A percentile compares a stretch with the other conserved stretches of the same genome.
phyloP scores from a whole-genome alignment of 2,888 invertebrate genomes.

The Eristalis tenax region DNA sequence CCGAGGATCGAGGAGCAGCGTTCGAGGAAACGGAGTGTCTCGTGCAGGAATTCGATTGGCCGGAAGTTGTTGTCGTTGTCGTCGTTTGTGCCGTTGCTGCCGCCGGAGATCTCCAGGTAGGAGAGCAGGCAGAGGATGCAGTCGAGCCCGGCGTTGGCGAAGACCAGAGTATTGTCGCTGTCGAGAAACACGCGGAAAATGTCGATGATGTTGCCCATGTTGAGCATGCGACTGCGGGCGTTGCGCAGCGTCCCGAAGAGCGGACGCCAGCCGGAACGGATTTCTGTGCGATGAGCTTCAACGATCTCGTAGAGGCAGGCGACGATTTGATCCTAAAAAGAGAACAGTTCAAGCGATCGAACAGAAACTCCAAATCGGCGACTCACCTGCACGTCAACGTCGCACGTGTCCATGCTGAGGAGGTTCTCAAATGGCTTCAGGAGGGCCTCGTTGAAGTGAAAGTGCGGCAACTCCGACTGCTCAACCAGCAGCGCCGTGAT shows the following conservation, averaged over 20 bases:
- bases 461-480: conserved; percentile 94
- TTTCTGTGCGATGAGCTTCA: conserved; percentile 95
- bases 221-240: conserved; percentile 86
- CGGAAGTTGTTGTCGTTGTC: conserved; percentile 83
- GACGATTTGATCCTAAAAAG: conserved; percentile 91
- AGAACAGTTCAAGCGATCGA: too few species aligned
- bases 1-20: conserved; percentile 93
- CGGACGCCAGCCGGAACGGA: conserved; percentile 97
- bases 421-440: conserved; percentile 97
- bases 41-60: conserved; percentile 82
- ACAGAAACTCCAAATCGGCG: not conserved
- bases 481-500: conserved; percentile 93
- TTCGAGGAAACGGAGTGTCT: conserved; percentile 92
- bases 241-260: conserved; percentile 96
- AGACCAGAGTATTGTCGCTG: conserved; percentile 95
- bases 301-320: conserved; percentile 98
- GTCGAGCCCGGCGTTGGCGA: conserved; percentile 96
- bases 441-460: conserved; percentile 97
- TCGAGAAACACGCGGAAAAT: conserved; percentile 96
- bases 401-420: conserved; percentile 95
- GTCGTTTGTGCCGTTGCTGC: conserved; percentile 83
- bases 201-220: conserved; percentile 88
- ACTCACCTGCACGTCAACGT: conserved; percentile 92
- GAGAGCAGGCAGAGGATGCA: conserved; percentile 94
- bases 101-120: conserved; percentile 81